Percentiles rank a stretch among this genome's conserved stretches.
Conservation (phyloP, 2,113 vertebrate species). For the Prietella phreatophila region DNA sequence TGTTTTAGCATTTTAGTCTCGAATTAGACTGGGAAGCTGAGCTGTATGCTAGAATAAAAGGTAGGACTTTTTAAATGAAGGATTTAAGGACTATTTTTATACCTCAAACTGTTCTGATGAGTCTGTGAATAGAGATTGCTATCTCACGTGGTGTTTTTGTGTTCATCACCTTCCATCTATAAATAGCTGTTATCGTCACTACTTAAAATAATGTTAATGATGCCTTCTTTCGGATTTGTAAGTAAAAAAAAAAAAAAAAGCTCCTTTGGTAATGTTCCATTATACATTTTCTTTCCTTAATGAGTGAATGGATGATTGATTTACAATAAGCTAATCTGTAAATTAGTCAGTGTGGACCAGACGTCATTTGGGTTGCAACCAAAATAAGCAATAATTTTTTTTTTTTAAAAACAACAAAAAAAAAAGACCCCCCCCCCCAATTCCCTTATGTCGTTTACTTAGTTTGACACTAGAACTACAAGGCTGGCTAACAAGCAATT, state of each 20-base stretch:
- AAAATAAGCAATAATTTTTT: neutral
- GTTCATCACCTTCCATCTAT: neutral
- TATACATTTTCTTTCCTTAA: neutral
- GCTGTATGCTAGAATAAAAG: neutral
- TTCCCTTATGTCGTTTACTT: neutral
- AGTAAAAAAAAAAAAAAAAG: neutral
- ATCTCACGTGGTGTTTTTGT: neutral
- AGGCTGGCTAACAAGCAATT: neutral
- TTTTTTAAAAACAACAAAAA: neutral
- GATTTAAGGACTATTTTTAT: constrained; percentile 14
- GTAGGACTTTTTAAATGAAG: constrained; percentile 10
- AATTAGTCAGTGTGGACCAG: neutral
- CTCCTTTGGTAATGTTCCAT: neutral
- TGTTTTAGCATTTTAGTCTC: neutral
- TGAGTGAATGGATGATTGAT: neutral
- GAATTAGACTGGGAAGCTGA: neutral
- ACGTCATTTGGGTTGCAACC: neutral
- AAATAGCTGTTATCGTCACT: neutral
- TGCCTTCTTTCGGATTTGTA: neutral
- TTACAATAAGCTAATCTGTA: neutral
- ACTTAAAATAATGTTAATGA: neutral
- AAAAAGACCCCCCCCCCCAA: neutral
- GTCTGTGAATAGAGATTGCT: constrained; percentile 3
- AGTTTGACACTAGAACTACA: neutral
- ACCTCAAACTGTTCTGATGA: constrained; percentile 9